A percentile compares a stretch with the other conserved stretches of the same genome.
Conservation (phyloP, 2,113 vertebrate genomes). For the Lamprotornis superbus region DNA sequence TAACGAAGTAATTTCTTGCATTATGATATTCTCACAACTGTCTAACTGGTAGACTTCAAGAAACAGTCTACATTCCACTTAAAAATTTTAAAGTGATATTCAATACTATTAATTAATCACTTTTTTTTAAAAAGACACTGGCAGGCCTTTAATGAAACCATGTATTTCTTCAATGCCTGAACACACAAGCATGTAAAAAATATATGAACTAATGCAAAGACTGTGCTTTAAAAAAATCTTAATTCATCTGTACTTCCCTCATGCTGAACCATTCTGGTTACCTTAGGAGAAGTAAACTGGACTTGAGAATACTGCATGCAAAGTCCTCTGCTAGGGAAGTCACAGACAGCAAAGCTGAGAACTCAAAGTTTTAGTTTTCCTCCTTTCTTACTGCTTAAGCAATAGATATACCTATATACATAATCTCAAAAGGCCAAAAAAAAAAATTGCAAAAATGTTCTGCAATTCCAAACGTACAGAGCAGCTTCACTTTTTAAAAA, state of each 20-base stretch:
- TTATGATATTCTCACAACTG: background rate
- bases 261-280: background rate
- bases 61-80: background rate
- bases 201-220: background rate
- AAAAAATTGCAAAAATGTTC: background rate
- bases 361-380: background rate
- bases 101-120: background rate
- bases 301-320: background rate
- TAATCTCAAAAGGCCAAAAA: background rate
- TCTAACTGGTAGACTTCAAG: background rate
- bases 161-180: background rate
- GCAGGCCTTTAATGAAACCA: background rate
- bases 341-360: background rate
- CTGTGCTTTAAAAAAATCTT: background rate
- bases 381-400: background rate
- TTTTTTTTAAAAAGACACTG: background rate
- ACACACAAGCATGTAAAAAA: background rate
- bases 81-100: background rate
- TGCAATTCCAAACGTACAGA: background rate
- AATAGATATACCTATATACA: background rate
- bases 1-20: background rate
- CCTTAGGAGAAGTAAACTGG: background rate
- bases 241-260: background rate
- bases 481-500: background rate
- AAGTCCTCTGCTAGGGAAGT: background rate